A percentile compares a stretch with the other conserved stretches of the same genome.
Conservation (phyloP, 2,113 vertebrate genomes). For the Electrona antarctica region DNA sequence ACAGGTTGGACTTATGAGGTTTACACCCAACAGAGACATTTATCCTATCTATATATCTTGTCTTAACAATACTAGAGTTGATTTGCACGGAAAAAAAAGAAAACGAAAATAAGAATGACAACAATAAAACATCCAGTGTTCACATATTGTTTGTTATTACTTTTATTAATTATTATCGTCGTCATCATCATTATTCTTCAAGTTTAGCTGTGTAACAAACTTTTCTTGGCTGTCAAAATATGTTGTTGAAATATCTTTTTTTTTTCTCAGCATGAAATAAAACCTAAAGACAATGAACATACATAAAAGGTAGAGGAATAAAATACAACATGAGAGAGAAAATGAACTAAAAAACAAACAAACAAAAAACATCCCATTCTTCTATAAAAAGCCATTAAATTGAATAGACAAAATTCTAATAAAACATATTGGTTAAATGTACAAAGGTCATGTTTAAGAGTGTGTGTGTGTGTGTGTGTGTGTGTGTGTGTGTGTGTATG, state of each 20-base stretch:
- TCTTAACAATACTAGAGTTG: no score
- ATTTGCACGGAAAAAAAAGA: background rate
- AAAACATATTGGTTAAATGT: constrained; percentile 73
- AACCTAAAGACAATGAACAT: constrained; percentile 59
- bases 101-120: constrained; percentile 9
- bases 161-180: constrained; percentile 78
- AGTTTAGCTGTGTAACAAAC: constrained; percentile 80
- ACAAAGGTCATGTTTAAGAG: constrained; percentile 55
- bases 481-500: constrained; percentile 10
- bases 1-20: no score
- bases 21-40: background rate
- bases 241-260: constrained; percentile 65
- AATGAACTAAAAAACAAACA: constrained; percentile 45
- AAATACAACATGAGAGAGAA: constrained; percentile 72
- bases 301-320: constrained; percentile 72
- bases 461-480: constrained; percentile 16
- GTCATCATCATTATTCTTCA: constrained; percentile 75
- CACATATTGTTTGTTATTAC: constrained; percentile 71
- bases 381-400: constrained; percentile 65
- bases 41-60: no score
- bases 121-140: background rate
- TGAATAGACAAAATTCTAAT: constrained; percentile 64
- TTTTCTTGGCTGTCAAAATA: constrained; percentile 78
- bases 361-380: constrained; percentile 27
- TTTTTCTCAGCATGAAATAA: constrained; percentile 67